A percentile compares a stretch with the other conserved stretches of the same genome.
phyloP scores from a whole-genome alignment of 64 coral and sea anemone species.

The Acropora yongei region DNA sequence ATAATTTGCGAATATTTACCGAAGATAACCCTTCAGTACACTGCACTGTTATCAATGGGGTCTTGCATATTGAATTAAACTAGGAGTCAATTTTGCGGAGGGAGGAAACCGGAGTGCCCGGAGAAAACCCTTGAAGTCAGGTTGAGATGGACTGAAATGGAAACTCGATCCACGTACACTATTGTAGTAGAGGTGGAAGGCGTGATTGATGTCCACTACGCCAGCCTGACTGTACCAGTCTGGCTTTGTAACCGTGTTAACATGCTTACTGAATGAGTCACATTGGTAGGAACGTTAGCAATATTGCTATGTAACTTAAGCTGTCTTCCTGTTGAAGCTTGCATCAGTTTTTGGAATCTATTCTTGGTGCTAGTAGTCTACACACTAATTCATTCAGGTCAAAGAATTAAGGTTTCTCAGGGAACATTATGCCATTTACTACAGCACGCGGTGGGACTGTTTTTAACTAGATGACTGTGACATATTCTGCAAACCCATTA shows the following conservation, averaged over 20 bases:
- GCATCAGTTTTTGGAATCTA: background rate
- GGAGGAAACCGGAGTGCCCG: no score
- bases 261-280: background rate
- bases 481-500: background rate
- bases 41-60: no score
- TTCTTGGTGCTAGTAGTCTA: background rate
- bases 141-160: no score
- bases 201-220: no score
- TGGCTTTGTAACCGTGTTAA: constrained; percentile 7
- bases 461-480: background rate
- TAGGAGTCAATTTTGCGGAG: no score
- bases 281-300: background rate
- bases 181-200: no score
- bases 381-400: background rate
- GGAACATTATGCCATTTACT: background rate
- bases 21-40: no score
- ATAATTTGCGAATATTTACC: no score
- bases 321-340: background rate
- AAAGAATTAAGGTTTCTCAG: background rate
- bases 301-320: background rate
- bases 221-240: background rate
- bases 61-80: no score
- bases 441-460: background rate
- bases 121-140: no score
- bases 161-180: no score